phyloP scores from a whole-genome alignment of 2,888 invertebrate species.

The Epsilonema sp. region DNA sequence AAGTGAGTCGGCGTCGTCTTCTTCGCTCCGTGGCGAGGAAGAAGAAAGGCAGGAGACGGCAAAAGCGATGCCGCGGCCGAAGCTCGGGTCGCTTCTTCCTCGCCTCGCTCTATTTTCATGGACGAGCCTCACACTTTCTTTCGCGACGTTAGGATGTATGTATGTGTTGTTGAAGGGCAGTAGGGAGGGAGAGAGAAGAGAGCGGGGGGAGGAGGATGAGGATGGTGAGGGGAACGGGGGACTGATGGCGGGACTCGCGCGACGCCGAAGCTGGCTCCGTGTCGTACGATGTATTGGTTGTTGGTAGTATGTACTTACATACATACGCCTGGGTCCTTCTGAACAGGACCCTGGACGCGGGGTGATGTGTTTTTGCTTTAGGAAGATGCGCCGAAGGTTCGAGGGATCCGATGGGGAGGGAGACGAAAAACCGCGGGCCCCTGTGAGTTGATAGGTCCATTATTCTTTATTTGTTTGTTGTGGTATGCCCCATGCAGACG shows the following conservation, averaged over 20 bases:
- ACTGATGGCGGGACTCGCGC: conserved; percentile 26
- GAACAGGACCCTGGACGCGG: too few relatives aligned
- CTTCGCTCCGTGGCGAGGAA: too few relatives aligned
- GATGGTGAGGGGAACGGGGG: neutral
- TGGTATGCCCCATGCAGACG: too few relatives aligned
- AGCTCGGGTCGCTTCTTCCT: too few relatives aligned
- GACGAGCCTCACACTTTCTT: too few relatives aligned
- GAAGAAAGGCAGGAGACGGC: neutral
- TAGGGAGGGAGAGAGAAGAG: neutral
- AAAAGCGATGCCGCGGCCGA: too few relatives aligned
- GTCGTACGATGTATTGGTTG: neutral
- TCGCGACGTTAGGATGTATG: too few relatives aligned
- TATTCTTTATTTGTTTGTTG: too few relatives aligned
- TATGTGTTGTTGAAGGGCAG: neutral
- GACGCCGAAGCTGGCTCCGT: conserved; percentile 27
- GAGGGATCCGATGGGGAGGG: conserved; percentile 24
- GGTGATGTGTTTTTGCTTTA: too few relatives aligned
- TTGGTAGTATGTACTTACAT: neutral
- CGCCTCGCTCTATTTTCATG: too few relatives aligned
- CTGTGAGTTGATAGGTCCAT: neutral
- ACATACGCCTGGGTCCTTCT: too few relatives aligned
- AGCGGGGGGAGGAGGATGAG: neutral
- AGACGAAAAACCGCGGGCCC: conserved; percentile 6
- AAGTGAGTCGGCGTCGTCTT: too few relatives aligned
- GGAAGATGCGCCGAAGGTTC: conserved; percentile 25